Percentiles rank a stretch among this genome's conserved stretches.
These are phyloP conservation scores for Panthera leo DNA, from an alignment of 2,113 vertebrate species.

Conservation along the genomic window DNA sequence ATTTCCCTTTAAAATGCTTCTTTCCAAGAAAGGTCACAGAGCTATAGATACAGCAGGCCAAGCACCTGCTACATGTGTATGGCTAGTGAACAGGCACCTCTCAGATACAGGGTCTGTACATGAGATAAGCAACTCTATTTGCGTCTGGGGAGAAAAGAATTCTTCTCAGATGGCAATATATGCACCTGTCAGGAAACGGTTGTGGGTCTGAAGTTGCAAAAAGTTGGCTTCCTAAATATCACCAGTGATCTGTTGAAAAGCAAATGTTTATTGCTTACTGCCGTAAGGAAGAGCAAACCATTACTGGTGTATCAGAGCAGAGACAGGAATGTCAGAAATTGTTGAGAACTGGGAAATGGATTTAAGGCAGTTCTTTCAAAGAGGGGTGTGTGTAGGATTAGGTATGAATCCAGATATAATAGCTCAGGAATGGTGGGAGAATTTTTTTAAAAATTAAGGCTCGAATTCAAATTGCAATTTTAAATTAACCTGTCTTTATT, in stretches of 20 bases:
- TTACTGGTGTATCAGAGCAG: neutral
- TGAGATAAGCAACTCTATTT: neutral
- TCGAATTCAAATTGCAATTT: conserved; percentile 61
- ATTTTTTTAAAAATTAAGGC: neutral
- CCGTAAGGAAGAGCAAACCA: neutral
- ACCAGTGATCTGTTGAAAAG: neutral
- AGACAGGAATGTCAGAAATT: neutral
- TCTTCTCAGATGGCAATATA: neutral
- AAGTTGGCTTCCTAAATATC: neutral
- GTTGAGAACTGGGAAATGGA: neutral
- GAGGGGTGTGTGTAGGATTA: neutral
- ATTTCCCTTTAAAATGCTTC: neutral
- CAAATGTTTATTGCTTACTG: neutral
- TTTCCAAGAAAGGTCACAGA: neutral
- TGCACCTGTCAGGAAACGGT: neutral
- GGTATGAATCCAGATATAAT: neutral
- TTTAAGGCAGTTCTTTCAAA: neutral
- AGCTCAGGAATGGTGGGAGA: neutral
- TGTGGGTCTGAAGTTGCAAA: neutral
- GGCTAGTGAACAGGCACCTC: neutral
- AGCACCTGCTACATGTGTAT: neutral
- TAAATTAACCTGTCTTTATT: conserved; percentile 8
- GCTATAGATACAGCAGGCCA: neutral
- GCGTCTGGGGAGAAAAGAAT: neutral
- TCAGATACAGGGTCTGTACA: neutral